Evolutionary conservation across 1,140 invertebrate genomes (phyloP).

Genomic region (Steinernema khuongi): DNA sequence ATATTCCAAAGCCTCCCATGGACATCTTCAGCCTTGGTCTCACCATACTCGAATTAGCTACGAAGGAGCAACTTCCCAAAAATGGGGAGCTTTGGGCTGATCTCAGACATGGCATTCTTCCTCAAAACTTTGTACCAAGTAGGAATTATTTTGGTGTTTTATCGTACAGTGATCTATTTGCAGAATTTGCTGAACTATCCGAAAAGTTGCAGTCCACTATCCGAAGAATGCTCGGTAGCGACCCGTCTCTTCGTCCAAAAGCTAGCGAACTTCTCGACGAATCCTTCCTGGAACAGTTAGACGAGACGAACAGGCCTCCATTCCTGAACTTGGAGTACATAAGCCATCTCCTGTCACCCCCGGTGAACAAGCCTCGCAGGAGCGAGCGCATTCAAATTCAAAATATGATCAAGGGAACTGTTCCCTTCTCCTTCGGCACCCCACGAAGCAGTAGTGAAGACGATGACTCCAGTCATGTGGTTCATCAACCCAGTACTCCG

Average conservation of each 20-base stretch:
- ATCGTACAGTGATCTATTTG: constrained; percentile 29
- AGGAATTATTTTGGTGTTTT: constrained; percentile 61
- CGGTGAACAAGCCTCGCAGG: background rate
- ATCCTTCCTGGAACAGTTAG: background rate
- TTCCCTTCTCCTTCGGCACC: background rate
- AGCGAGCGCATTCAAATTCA: background rate
- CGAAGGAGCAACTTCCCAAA: constrained; percentile 68
- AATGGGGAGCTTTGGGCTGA: constrained; percentile 69
- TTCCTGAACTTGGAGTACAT: background rate
- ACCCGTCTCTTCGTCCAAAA: constrained; percentile 62
- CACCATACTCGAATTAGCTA: constrained; percentile 66
- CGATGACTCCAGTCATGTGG: no score
- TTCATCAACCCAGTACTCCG: no score
- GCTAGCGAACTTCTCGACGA: constrained; percentile 62
- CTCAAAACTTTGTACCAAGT: constrained; percentile 49
- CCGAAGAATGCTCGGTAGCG: constrained; percentile 64
- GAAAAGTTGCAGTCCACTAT: constrained; percentile 50
- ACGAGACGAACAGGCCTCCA: background rate
- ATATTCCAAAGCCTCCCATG: constrained; percentile 65
- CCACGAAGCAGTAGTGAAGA: background rate
- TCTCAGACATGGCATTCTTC: constrained; percentile 64
- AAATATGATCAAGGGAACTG: background rate
- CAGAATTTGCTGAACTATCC: background rate
- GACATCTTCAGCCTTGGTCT: constrained; percentile 62
- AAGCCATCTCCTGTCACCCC: background rate